Conservation (phyloP, 1,140 invertebrate genomes). For the Drosophila kepulauana region DNA sequence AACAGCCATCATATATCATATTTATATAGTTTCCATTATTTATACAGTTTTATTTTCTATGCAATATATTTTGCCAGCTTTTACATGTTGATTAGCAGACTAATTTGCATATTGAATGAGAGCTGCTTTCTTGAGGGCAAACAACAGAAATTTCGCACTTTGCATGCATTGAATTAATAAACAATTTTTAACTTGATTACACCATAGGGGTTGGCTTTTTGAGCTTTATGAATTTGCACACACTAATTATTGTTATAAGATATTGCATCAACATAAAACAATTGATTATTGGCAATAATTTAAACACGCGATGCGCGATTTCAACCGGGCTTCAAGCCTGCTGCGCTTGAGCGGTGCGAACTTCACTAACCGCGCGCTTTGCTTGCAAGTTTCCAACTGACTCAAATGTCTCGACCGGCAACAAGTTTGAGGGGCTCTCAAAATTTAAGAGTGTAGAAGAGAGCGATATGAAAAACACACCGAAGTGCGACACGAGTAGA, state of each 20-base stretch:
- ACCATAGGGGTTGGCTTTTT: slow-evolving; percentile 28
- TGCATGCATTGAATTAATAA: slow-evolving; percentile 57
- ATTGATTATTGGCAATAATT: slow-evolving; percentile 48
- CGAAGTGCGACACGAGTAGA: slow-evolving; percentile 7
- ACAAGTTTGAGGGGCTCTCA: slow-evolving; percentile 24
- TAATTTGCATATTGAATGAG: slow-evolving; percentile 56
- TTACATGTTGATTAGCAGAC: slow-evolving; percentile 36
- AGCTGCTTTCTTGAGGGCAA: slow-evolving; percentile 47
- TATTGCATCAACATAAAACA: slow-evolving; percentile 51
- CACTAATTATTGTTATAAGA: slow-evolving; percentile 61
- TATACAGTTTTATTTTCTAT: slow-evolving; percentile 9
- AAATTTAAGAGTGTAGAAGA: slow-evolving; percentile 21
- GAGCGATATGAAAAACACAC: slow-evolving; percentile 14
- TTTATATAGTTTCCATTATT: slow-evolving; percentile 7
- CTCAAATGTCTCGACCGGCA: slow-evolving; percentile 30
- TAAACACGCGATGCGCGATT: slow-evolving; percentile 50
- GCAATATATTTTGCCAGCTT: slow-evolving; percentile 13
- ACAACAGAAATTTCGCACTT: slow-evolving; percentile 34
- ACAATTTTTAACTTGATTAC: slow-evolving; percentile 39
- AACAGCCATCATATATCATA: slow-evolving; percentile 33
- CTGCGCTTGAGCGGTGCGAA: slow-evolving; percentile 57
- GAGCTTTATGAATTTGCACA: slow-evolving; percentile 28
- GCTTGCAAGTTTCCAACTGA: slow-evolving; percentile 60
- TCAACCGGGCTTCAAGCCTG: slow-evolving; percentile 8
- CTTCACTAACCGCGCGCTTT: slow-evolving; percentile 52